These are phyloP conservation scores for Eristalis intricaria DNA, from an alignment of 2,888 invertebrate genomes.

Conservation along the genomic window DNA sequence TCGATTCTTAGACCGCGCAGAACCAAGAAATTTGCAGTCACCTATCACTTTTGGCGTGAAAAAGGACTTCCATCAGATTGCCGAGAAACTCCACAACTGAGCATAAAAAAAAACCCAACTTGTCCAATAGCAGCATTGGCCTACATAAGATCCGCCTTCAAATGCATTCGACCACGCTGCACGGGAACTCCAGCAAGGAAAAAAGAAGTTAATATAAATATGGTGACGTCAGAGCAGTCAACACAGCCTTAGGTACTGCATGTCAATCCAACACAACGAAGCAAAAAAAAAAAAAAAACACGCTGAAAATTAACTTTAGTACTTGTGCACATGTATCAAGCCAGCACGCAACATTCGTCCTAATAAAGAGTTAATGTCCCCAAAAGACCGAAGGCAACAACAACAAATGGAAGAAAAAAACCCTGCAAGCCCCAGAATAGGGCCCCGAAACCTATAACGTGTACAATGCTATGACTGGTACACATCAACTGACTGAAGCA, in stretches of 20 bases:
- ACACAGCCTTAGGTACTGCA: constrained; percentile 38
- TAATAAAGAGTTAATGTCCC: constrained; percentile 65
- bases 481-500: constrained; percentile 51
- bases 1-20: no score
- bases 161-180: not conserved
- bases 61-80: not conserved
- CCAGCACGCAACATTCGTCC: constrained; percentile 73
- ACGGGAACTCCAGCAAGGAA: not conserved
- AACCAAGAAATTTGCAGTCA: not conserved
- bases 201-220: not conserved
- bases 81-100: not conserved
- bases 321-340: constrained; percentile 26
- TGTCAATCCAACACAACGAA: not conserved
- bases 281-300: not conserved
- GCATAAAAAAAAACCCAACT: not conserved
- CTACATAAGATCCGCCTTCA: not conserved
- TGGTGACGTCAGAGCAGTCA: constrained; percentile 39
- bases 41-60: not conserved
- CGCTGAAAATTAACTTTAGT: constrained; percentile 29
- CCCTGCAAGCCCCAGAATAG: constrained; percentile 10
- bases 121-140: not conserved
- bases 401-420: not conserved
- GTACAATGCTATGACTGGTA: constrained; percentile 66
- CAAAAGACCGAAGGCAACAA: not conserved
- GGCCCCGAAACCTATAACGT: constrained; percentile 30